Evolutionary conservation across 2,888 invertebrate genomes (phyloP).

Genomic region (Sturmia bella): DNA sequence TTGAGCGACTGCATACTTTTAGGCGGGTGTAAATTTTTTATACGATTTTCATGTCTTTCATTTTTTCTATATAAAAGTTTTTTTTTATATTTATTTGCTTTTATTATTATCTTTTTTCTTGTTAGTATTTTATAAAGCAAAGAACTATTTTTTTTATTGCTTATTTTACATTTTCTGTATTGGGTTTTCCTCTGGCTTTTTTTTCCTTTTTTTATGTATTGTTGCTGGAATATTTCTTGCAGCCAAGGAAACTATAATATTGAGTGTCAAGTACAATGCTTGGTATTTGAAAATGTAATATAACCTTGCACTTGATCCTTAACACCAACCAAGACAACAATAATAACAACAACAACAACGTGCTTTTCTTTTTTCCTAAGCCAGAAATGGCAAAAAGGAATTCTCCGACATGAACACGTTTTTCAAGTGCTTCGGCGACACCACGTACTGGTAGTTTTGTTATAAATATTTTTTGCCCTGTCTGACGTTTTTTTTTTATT

Average conservation of each 20-base stretch:
- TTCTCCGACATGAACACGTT: slow-evolving; percentile 47
- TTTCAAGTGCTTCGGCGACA: slow-evolving; percentile 61
- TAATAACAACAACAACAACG: slow-evolving; percentile 14
- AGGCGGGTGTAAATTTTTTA: slow-evolving; percentile 39
- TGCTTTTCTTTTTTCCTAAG: slow-evolving; percentile 30
- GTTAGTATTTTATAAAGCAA: slow-evolving; percentile 2
- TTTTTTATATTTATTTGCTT: slow-evolving; percentile 33
- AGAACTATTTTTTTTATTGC: slow-evolving; percentile 33
- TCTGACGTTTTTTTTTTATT: too few species aligned
- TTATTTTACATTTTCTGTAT: neutral
- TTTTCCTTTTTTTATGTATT: slow-evolving; percentile 19
- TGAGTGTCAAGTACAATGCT: slow-evolving; percentile 68
- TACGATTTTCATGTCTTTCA: slow-evolving; percentile 34
- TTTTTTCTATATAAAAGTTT: slow-evolving; percentile 41
- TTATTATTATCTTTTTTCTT: slow-evolving; percentile 3
- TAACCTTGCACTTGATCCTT: slow-evolving; percentile 70
- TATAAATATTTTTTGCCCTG: slow-evolving; percentile 8
- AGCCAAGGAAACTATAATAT: slow-evolving; percentile 60
- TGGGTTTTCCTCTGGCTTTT: neutral
- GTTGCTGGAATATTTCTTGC: slow-evolving; percentile 4
- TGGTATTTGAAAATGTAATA: slow-evolving; percentile 59
- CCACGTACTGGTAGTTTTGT: slow-evolving; percentile 29
- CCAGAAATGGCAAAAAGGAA: slow-evolving; percentile 40
- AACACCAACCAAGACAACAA: slow-evolving; percentile 45
- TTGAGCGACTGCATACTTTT: slow-evolving; percentile 57